Percentiles rank a stretch among this genome's conserved stretches.
Evolutionary conservation across 2,797 vertebrate species (phyloP).

Genomic region (Toxotes lorentzi): DNA sequence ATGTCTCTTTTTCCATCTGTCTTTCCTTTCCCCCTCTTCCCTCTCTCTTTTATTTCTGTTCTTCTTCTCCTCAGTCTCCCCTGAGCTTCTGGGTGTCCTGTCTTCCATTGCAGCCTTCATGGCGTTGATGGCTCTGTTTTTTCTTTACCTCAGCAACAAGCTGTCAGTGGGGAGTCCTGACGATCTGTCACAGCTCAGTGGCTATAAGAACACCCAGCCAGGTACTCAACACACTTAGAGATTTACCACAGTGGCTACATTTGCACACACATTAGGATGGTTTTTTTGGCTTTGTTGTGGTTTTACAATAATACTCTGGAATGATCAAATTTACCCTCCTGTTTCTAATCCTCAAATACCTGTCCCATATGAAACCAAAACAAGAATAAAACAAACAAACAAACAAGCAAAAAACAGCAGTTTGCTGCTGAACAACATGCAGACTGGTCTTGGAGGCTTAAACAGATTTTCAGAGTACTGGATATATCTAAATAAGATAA

Average conservation of each 20-base stretch:
- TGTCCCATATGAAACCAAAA: neutral
- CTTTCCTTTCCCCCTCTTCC: neutral
- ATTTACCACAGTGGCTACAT: neutral
- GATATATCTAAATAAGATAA: neutral
- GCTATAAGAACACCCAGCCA: conserved; percentile 87
- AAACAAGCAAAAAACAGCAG: too few relatives aligned
- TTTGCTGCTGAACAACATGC: too few relatives aligned
- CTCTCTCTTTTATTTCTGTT: neutral
- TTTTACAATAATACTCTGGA: neutral
- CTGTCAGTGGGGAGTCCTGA: conserved; percentile 92
- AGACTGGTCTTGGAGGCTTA: neutral
- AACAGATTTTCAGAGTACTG: neutral
- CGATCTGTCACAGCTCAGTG: conserved; percentile 88
- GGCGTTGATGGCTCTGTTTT: conserved; percentile 94
- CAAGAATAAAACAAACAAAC: too few relatives aligned
- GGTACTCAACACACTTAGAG: conserved; percentile 77
- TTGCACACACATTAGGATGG: neutral
- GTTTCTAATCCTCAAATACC: neutral
- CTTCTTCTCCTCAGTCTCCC: conserved; percentile 88
- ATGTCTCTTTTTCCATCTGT: conserved; percentile 33
- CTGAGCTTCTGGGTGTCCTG: conserved; percentile 95
- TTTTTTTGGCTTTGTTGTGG: neutral
- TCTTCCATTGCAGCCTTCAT: conserved; percentile 95
- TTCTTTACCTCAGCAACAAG: conserved; percentile 98
- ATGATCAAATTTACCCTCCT: neutral